These are phyloP conservation scores for Hypercompe scribonia DNA, from an alignment of 2,888 invertebrate genomes.

Conservation along the genomic window DNA sequence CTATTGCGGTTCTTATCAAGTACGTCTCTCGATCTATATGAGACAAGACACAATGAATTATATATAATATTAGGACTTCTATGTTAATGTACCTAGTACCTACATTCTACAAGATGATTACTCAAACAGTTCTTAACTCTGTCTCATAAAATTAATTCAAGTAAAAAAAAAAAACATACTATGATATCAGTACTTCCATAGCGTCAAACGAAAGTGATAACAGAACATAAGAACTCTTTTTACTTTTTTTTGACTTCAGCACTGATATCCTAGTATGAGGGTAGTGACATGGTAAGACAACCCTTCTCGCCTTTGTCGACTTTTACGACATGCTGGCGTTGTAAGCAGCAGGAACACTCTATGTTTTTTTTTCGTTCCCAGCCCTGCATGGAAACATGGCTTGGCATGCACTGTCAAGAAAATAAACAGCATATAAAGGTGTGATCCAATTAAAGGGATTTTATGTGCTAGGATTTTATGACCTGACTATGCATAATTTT, in stretches of 20 bases:
- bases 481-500: not conserved
- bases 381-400: slow-evolving; percentile 4
- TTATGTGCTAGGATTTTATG: too few relatives aligned
- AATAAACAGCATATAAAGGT: not conserved
- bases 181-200: not conserved
- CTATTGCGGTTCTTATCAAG: not conserved
- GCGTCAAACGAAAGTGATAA: not conserved
- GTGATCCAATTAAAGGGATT: not conserved
- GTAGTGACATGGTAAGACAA: not conserved
- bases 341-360: slow-evolving; percentile 4
- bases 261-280: not conserved
- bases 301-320: not conserved
- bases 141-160: not conserved
- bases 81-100: not conserved
- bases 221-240: not conserved
- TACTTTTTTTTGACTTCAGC: not conserved
- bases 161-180: not conserved
- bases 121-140: not conserved
- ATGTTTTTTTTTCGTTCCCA: slow-evolving; percentile 9
- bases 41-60: slow-evolving; percentile 9
- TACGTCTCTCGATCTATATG: not conserved
- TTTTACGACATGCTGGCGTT: slow-evolving; percentile 2
- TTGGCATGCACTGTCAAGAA: not conserved
- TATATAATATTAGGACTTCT: not conserved
- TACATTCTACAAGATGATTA: not conserved